phyloP scores from a whole-genome alignment of 2,113 vertebrate species.

The Mustela nigripes region DNA sequence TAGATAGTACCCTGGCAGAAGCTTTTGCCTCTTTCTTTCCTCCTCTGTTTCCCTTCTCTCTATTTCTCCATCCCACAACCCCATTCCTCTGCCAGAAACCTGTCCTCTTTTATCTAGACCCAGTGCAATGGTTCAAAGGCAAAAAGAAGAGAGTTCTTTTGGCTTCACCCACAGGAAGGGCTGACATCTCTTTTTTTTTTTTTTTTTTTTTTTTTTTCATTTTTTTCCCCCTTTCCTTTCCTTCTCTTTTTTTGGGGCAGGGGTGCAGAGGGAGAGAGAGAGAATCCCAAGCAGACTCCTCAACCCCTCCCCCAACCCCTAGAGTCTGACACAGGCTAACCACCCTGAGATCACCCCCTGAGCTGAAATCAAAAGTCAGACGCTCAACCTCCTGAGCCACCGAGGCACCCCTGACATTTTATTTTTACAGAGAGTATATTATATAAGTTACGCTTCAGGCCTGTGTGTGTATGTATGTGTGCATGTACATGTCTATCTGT shows the following conservation, averaged over 20 bases:
- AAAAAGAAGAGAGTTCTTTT: background rate
- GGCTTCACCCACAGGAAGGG: background rate
- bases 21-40: background rate
- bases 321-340: background rate
- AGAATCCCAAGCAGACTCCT: background rate
- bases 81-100: background rate
- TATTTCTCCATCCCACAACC: background rate
- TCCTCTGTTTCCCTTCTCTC: background rate
- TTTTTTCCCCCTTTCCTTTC: background rate
- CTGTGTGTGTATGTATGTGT: background rate
- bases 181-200: background rate
- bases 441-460: conserved; percentile 32
- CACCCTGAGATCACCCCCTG: background rate
- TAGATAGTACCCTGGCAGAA: background rate
- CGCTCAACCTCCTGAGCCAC: background rate
- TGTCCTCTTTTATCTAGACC: background rate
- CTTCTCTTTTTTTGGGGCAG: background rate
- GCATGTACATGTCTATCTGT: background rate
- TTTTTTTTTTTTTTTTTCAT: background rate
- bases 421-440: conserved; percentile 5
- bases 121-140: background rate
- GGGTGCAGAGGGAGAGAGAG: background rate
- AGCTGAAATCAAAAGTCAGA: background rate
- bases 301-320: too few species aligned
- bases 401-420: background rate